Base-by-base conservation (phyloP, 2,888 invertebrate species). In the Malachius bipustulatus region DNA sequence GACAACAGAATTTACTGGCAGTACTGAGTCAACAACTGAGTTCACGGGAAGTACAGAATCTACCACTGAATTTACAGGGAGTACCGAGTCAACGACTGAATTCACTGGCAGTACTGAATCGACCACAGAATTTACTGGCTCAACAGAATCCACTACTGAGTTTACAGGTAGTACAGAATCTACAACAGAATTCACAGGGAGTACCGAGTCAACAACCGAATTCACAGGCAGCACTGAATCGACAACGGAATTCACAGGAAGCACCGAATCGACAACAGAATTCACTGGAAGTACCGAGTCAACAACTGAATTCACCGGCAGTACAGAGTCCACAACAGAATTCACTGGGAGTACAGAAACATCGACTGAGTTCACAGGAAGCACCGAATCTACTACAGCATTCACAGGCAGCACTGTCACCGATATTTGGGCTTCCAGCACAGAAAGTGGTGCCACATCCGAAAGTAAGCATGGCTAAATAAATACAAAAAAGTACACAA, bases 361-460 rank as follows among this genome's bases (percentile, higher is more conserved):
- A 46, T 14, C 42, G 10, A 42, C 47, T 4, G 45, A 42, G 16
- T 37, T 44, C 11, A 40, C 27, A 38, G 31, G 29, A 34, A 37
- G 32, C 19, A 42, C 42, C n/a, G 47, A 39, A 19, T 41, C 24
- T 12, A 49, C 48, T 6, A 46, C 50, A 12, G 46, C 43, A 27
- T 44, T 46, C n/a, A n/a, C 41, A 10, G 49, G 48, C 14, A 46
- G 42, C 32, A 49, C 47, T 9, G 48, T 37, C 10, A 34, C 36
- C 3, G 54, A 52, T 26, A 50, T 55, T 34, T 55, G 57, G 58
- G 44, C 50, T 4, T 49, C 54, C 27, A 55, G 57, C 6, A 55
- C 57, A n/a, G 52, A 48, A 44, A 47, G 47, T 10, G 43, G 40
- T 29, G 35, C 35, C 3, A 46, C 51, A 9, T 24, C n/a, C n/a